Percentiles rank a stretch among this genome's conserved stretches.
phyloP scores from a whole-genome alignment of 53 echinoderm and acorn worm species.

The Holothuria leucospilota region DNA sequence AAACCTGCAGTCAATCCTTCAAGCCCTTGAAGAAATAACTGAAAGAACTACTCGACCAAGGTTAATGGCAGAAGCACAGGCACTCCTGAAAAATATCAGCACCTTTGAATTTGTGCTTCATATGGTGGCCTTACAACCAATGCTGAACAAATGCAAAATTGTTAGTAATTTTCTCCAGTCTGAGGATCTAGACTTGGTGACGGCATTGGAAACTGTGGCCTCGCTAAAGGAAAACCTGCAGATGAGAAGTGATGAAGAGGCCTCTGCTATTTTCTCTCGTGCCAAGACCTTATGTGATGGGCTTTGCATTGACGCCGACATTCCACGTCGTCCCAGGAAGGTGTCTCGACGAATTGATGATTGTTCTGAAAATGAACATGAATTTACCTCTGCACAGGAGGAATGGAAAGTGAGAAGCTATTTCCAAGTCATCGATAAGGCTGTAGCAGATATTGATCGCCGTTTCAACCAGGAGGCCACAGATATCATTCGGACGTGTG shows the following conservation, averaged over 20 bases:
- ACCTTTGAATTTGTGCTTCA: too few species aligned
- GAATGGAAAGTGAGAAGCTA: not conserved
- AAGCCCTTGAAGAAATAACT: too few species aligned
- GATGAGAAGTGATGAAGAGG: constrained; percentile 38
- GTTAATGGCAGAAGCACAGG: too few species aligned
- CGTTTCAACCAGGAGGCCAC: not conserved
- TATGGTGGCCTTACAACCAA: too few species aligned
- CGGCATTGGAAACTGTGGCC: constrained; percentile 3
- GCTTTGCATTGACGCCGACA: constrained; percentile 29
- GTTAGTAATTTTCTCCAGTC: not conserved
- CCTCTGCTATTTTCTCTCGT: not conserved
- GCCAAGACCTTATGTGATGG: not conserved
- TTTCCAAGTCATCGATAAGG: constrained; percentile 13
- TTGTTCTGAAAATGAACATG: constrained; percentile 42
- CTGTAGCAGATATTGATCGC: constrained; percentile 32
- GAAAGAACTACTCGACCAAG: too few species aligned
- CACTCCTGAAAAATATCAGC: too few species aligned
- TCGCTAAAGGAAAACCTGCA: constrained; percentile 3
- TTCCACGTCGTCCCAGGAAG: constrained; percentile 35
- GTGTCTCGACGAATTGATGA: constrained; percentile 36
- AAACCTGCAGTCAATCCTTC: too few species aligned
- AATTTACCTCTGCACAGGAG: constrained; percentile 30
- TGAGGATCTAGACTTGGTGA: not conserved
- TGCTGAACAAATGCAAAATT: constrained; percentile 32
- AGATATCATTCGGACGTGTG: constrained; percentile 5